Evolutionary conservation across 2,888 invertebrate species (phyloP), one percentile per base, ranked within the genome.

Genomic region (Orchestes rusci): DNA sequence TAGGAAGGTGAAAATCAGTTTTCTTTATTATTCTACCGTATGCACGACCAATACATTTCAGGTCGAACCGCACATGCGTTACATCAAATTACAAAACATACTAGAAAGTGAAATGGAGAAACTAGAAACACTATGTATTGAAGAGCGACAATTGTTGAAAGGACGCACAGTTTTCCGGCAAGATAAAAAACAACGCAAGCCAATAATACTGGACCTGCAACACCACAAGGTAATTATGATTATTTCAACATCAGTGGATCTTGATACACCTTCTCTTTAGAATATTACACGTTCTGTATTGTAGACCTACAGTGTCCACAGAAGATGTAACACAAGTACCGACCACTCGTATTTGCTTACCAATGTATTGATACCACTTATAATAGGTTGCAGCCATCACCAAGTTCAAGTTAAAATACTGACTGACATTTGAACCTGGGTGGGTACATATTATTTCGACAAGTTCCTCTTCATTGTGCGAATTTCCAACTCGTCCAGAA

Each of bases 11-110:
- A 39, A 23, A 20, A 27, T 5, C 31, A 31, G 5, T 23, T 10
- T 7, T 23, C 10, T 10, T 10, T 10, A n/a, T n/a, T n/a, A 10
- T 23, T 10, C 10, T 10, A 7, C 10, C 23, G 23, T 7, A 23
- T 10, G 5, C 7, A 23, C 10, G 5, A 10, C 10, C 5, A 23
- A 5, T 5, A 10, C 5, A 23, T 56, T 60, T 20, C 54, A 80
- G 80, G 81, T 94, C 28, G 91, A 93, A 61, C 75, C 96, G 1
- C 92, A 95, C 65, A 88, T 93, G 76, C 81, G 93, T 48, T 91
- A 90, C 62, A 88, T 95, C 53, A 89, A 89, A 61, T 73, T 95
- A 19, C 91, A 92, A 69, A 77, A 87, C 56, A 75, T 84, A 23
- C 70, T 93, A 16, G 89, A 92, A 66, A 77, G 79, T 32, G 90